Base-by-base conservation (phyloP, 2,113 vertebrate species). In the Heterotis niloticus region DNA sequence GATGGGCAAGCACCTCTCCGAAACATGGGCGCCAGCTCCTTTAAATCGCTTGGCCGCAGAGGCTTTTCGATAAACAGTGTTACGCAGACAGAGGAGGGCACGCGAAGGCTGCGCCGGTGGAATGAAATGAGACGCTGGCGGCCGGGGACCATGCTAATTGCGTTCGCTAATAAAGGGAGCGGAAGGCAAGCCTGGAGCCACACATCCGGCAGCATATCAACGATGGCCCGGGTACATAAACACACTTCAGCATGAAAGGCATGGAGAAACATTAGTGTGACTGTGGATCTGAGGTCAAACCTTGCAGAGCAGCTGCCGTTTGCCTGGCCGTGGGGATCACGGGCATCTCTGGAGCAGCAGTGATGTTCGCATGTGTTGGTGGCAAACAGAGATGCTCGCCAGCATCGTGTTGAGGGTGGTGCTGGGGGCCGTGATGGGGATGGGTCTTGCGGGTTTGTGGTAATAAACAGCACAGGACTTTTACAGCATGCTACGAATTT, bases 101-200 rank as follows among this genome's bases (percentile, higher is more conserved):
- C 86, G 89, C 90, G 51, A 67, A 62, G 52, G 59, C n/a, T 44
- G 80, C 80, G 82, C 82, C 82, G 80, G 85, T 85, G 80, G 86
- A 90, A 88, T 88, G 88, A 89, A 91, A 91, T 91, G 90, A 89
- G 88, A 87, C 86, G 83, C 82, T 84, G 84, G 29, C 81, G 71
- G 83, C 87, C 87, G 85, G 89, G 88, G 90, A 89, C 75, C 83
- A 59, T 11, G 78, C 85, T 90, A 91, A 90, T 90, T 90, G 88
- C 81, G 70, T 78, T 87, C 85, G 81, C 83, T 87, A 88, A 89
- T 86, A 78, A 86, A 88, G 83, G 86, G 86, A 56, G 70, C 70
- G 83, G 83, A 87, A 88, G 86, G 88, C 82, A 86, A 85, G 86
- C 84, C 85, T 86, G 83, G 79, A 82, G 86, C 84, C 83, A 67